Conservation (phyloP, 2,113 vertebrate species). For the Siniperca knerii region DNA sequence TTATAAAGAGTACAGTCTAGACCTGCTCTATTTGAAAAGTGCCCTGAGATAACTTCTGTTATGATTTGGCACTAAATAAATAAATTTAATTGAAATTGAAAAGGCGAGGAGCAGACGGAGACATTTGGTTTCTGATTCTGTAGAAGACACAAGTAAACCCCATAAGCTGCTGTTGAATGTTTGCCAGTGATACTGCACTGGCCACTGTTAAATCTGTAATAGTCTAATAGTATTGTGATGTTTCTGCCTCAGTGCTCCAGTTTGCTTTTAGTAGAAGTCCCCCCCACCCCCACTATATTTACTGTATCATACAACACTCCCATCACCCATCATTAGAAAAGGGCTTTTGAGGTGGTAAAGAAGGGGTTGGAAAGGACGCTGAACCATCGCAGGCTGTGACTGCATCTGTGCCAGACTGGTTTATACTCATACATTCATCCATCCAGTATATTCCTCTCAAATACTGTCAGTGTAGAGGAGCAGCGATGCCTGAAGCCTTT, state of each 20-base stretch:
- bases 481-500: slow-evolving; percentile 60
- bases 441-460: slow-evolving; percentile 44
- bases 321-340: slow-evolving; percentile 6
- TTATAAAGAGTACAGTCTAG: too few species aligned
- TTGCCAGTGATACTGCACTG: slow-evolving; percentile 56
- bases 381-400: slow-evolving; percentile 28
- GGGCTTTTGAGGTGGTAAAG: not conserved
- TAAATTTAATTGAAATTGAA: too few species aligned
- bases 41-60: too few species aligned
- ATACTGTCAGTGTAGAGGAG: slow-evolving; percentile 31
- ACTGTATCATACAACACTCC: slow-evolving; percentile 9
- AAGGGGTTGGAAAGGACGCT: slow-evolving; percentile 27
- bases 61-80: too few species aligned
- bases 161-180: slow-evolving; percentile 67
- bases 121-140: slow-evolving; percentile 63
- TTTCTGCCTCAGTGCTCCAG: slow-evolving; percentile 32
- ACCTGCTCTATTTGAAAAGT: too few species aligned
- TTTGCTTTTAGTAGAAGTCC: slow-evolving; percentile 37
- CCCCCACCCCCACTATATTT: not conserved
- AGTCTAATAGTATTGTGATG: slow-evolving; percentile 49
- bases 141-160: slow-evolving; percentile 59
- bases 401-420: slow-evolving; percentile 44
- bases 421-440: slow-evolving; percentile 32
- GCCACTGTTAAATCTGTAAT: slow-evolving; percentile 68
- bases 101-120: slow-evolving; percentile 31